phyloP scores from a whole-genome alignment of 2,888 invertebrate species.

The Hololepta plana region DNA sequence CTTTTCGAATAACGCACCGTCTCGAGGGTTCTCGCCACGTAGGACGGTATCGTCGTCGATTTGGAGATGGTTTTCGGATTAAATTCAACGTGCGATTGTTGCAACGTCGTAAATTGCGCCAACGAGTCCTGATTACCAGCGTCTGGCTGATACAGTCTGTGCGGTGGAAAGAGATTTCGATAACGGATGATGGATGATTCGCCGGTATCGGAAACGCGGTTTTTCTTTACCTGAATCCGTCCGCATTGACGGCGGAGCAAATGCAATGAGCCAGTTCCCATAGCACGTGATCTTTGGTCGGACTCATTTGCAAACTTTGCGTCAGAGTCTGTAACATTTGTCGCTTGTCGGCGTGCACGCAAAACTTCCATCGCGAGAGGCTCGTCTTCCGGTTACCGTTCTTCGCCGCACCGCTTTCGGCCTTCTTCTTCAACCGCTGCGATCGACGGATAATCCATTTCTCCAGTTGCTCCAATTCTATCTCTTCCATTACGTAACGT shows the following conservation, averaged over 20 bases:
- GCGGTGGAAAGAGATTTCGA: no score
- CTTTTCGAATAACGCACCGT: conserved; percentile 28
- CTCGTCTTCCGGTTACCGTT: conserved; percentile 28
- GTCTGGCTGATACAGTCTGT: no score
- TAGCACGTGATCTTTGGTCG: conserved; percentile 43
- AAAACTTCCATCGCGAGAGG: conserved; percentile 36
- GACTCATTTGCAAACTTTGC: conserved; percentile 37
- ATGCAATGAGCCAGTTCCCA: conserved; percentile 49
- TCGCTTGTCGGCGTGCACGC: conserved; percentile 44
- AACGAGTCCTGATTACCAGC: conserved; percentile 12
- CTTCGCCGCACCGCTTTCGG: conserved; percentile 9
- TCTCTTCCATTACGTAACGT: conserved; percentile 39
- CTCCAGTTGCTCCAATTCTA: conserved; percentile 43
- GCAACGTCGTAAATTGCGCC: no score
- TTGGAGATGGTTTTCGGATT: no score
- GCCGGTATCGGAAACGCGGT: no score
- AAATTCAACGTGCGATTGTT: no score
- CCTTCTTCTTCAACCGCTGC: conserved; percentile 29
- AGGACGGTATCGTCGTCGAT: no score
- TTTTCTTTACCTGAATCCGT: conserved; percentile 39
- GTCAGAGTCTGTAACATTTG: conserved; percentile 44
- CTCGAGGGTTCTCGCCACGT: conserved; percentile 29
- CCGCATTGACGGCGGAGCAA: conserved; percentile 43
- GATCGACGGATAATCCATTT: conserved; percentile 43
- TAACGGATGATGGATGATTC: no score